A percentile compares a stretch with the other conserved stretches of the same genome.
Conservation (phyloP, 1,140 invertebrate species). For the Thaumetopoea pityocampa region DNA sequence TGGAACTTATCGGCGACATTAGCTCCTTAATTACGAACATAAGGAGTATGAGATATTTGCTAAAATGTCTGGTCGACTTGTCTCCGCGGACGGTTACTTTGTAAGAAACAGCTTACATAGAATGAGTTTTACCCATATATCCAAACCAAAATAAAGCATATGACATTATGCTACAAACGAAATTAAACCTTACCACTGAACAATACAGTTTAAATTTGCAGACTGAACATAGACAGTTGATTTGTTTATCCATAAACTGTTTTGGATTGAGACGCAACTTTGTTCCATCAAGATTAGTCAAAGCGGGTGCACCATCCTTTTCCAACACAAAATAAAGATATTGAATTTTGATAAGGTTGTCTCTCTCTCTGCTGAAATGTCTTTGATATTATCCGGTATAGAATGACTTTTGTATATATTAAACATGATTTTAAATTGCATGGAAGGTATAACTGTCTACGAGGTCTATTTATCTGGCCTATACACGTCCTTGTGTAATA, state of each 20-base stretch:
- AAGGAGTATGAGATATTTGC: conserved; percentile 15
- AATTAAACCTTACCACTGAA: conserved; percentile 6
- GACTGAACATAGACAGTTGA: conserved; percentile 3
- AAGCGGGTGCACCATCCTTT: conserved; percentile 55
- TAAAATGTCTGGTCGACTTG: conserved; percentile 27
- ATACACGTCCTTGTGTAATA: background rate
- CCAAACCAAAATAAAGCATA: conserved; percentile 9
- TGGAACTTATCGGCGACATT: conserved; percentile 29
- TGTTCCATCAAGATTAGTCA: conserved; percentile 63
- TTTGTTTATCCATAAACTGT: conserved; percentile 34
- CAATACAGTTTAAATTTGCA: conserved; percentile 16
- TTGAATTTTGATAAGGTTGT: conserved; percentile 66
- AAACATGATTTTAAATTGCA: conserved; percentile 28
- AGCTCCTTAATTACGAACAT: conserved; percentile 17
- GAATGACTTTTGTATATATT: conserved; percentile 40
- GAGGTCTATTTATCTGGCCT: background rate
- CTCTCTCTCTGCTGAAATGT: conserved; percentile 41
- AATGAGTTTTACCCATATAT: conserved; percentile 23
- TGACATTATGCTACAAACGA: conserved; percentile 10
- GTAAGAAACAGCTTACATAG: conserved; percentile 32
- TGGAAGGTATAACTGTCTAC: conserved; percentile 1
- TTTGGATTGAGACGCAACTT: conserved; percentile 57
- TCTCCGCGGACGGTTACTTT: conserved; percentile 35
- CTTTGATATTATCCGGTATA: conserved; percentile 36
- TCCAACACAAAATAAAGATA: conserved; percentile 67